These are phyloP conservation scores for Myopa tessellatipennis DNA, from an alignment of 2,888 invertebrate genomes.

Conservation along the genomic window DNA sequence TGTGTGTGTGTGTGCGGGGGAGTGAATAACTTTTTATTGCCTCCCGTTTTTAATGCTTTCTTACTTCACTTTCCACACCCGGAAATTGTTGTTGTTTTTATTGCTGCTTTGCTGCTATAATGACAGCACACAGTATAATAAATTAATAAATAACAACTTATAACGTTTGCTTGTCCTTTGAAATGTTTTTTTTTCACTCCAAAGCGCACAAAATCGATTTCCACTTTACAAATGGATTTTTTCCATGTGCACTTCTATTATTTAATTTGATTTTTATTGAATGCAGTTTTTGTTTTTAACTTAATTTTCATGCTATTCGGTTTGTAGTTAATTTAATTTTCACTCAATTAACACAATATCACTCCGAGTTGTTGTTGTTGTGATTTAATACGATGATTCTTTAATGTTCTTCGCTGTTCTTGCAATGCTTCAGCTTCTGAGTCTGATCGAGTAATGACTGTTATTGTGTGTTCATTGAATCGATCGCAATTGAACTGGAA, in stretches of 20 bases:
- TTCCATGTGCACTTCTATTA: neutral
- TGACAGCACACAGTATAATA: slow-evolving; percentile 54
- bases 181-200: neutral
- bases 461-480: too few relatives aligned
- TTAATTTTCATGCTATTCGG: neutral
- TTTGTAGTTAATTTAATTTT: slow-evolving; percentile 15
- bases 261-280: neutral
- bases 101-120: neutral
- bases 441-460: too few relatives aligned
- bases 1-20: slow-evolving; percentile 40
- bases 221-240: slow-evolving; percentile 34
- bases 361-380: neutral
- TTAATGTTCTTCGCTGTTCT: neutral
- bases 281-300: neutral
- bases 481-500: too few relatives aligned
- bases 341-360: neutral
- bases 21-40: slow-evolving; percentile 46
- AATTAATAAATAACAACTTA: slow-evolving; percentile 67
- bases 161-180: slow-evolving; percentile 46
- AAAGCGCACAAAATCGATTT: slow-evolving; percentile 48
- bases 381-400: neutral
- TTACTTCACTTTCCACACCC: neutral
- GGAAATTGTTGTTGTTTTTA: slow-evolving; percentile 8
- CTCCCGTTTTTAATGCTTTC: slow-evolving; percentile 43
- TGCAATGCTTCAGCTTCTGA: neutral